Percentiles rank a stretch among this genome's conserved stretches.
These are phyloP conservation scores for Myripristis jacobus DNA, from an alignment of 2,797 vertebrate species.

Conservation along the genomic window DNA sequence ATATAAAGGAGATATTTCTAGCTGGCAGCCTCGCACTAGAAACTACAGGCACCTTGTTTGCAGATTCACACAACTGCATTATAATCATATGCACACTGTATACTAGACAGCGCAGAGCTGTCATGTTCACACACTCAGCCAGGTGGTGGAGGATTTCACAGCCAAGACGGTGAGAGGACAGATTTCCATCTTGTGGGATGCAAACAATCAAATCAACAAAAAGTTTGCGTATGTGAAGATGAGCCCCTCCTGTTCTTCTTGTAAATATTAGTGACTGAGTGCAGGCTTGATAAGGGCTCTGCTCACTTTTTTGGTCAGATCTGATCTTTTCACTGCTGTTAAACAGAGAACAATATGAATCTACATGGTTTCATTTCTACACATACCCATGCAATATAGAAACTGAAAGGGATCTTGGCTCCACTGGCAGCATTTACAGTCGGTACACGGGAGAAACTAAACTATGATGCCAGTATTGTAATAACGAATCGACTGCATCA, in stretches of 20 bases:
- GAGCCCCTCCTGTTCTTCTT: slow-evolving; percentile 18
- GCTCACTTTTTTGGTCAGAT: neutral
- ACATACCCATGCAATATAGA: no score
- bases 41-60: slow-evolving; percentile 63
- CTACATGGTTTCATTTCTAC: neutral
- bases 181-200: slow-evolving; percentile 18
- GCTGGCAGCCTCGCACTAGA: slow-evolving; percentile 43
- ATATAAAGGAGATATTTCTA: slow-evolving; percentile 60
- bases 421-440: no score
- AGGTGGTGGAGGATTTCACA: slow-evolving; percentile 46
- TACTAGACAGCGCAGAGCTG: slow-evolving; percentile 32
- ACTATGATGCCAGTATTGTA: no score
- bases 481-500: no score
- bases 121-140: slow-evolving; percentile 44
- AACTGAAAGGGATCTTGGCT: no score
- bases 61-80: slow-evolving; percentile 37
- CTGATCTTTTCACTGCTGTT: neutral
- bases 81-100: slow-evolving; percentile 49
- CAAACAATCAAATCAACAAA: slow-evolving; percentile 29
- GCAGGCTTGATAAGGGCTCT: neutral
- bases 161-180: slow-evolving; percentile 1
- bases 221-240: slow-evolving; percentile 39
- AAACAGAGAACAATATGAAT: no score
- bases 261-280: slow-evolving; percentile 45
- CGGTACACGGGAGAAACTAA: no score